Evolutionary conservation across 1,140 invertebrate species (phyloP).

Genomic region (Sweltsa coloradensis): DNA sequence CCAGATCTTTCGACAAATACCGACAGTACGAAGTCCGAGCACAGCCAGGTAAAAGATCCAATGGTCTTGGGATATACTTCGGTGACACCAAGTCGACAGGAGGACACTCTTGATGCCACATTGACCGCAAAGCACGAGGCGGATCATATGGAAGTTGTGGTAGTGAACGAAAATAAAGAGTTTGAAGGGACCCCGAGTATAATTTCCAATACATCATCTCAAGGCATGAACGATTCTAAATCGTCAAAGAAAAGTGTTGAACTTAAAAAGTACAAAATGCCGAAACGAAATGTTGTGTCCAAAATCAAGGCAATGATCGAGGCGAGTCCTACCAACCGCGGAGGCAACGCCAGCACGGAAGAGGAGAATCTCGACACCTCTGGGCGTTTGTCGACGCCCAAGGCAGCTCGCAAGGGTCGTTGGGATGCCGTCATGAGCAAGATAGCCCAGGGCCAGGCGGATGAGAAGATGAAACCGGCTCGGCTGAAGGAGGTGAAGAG

Average conservation of each 20-base stretch:
- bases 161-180: too few relatives aligned
- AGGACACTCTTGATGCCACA: conserved; percentile 2
- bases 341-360: conserved; percentile 31
- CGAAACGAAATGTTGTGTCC: conserved; percentile 55
- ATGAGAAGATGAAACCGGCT: conserved; percentile 48
- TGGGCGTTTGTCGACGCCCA: conserved; percentile 18
- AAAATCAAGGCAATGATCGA: conserved; percentile 60
- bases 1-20: conserved; percentile 17
- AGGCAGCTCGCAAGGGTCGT: conserved; percentile 36
- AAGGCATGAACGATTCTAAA: too few relatives aligned
- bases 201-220: too few relatives aligned
- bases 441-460: conserved; percentile 55
- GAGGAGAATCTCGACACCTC: conserved; percentile 20
- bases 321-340: conserved; percentile 24
- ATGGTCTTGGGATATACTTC: too few relatives aligned
- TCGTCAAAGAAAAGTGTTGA: too few relatives aligned
- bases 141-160: too few relatives aligned
- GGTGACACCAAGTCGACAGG: too few relatives aligned
- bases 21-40: conserved; percentile 20
- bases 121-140: too few relatives aligned
- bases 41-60: conserved; percentile 18
- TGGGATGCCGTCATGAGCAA: conserved; percentile 75
- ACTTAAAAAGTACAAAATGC: conserved; percentile 65
- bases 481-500: conserved; percentile 67
- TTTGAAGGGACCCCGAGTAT: background rate